Base-by-base conservation (phyloP, 2,888 invertebrate species). In the Oscheius sp. region DNA sequence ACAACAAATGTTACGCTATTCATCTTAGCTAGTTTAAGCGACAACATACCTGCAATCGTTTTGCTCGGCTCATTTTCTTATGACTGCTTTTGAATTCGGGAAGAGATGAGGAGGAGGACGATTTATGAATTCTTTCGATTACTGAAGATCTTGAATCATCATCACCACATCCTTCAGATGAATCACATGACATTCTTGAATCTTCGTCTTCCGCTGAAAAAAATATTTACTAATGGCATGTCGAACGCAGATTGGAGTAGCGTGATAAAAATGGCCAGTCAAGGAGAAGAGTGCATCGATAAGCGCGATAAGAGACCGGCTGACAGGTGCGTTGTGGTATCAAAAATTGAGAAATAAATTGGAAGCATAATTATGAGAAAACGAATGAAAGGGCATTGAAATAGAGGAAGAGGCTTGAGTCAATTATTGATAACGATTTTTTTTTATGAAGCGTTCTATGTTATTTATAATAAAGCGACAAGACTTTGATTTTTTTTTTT, bases 21-120 rank as follows among this genome's bases (percentile, higher is more conserved):
- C 41, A 9, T 8, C 41, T 12, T 4, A 3, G 20, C 4, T 17
- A 32, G 12, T 3, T 54, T 54, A 30, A 17, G 36, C n/a, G 20
- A 17, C 36, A 36, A 56, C 56, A 14, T 20, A 59, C 59, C 59
- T 59, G 59, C n/a, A 44, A 9, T 26, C 44, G 41, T 30, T 59
- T 24, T 24, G 59, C 59, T 2, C 28, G 24, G 44, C 41, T 41
- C 59, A 59, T 59, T 28, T 59, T 59, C 59, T 59, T 38, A 44
- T 41, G 59, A 20, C 59, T 44, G 41, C 28, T 28, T 26, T 44
- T 59, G 59, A 59, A 44, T 41, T 44, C 54, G 14, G 12, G 17
- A 6, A 17, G 17, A 3, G 30, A 17, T 12, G 54, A 32, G 17
- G 54, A 30, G 4, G 47, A n/a, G n/a, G n/a, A n/a, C n/a, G n/a